A percentile compares a stretch with the other conserved stretches of the same genome.
Conservation (phyloP, 2,888 invertebrate species). For the Heliconius ismenius region DNA sequence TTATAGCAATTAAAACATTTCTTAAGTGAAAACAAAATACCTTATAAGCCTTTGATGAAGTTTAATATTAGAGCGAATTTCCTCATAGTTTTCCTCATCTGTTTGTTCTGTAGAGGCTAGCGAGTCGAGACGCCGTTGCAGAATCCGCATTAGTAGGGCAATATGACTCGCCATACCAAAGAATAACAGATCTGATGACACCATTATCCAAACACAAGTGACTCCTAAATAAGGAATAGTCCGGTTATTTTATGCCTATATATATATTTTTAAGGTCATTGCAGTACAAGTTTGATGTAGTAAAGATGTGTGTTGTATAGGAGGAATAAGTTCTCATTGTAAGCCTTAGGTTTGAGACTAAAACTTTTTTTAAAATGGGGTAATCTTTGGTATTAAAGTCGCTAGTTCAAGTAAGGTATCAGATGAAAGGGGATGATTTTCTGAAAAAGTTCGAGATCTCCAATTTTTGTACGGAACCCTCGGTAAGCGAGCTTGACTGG, state of each 20-base stretch:
- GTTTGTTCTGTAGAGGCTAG: constrained; percentile 52
- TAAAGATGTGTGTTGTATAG: too few species aligned
- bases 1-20: neutral
- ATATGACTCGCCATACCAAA: constrained; percentile 75
- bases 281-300: neutral
- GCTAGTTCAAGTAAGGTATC: too few species aligned
- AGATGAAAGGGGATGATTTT: too few species aligned
- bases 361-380: too few species aligned
- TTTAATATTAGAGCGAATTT: constrained; percentile 65
- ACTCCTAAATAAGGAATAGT: constrained; percentile 37
- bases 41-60: constrained; percentile 72
- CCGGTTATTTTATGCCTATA: neutral
- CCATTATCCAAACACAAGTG: constrained; percentile 46
- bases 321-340: too few species aligned
- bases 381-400: too few species aligned
- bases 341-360: too few species aligned
- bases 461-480: too few species aligned
- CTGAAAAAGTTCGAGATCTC: too few species aligned
- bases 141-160: constrained; percentile 61
- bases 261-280: neutral
- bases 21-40: constrained; percentile 39
- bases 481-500: too few species aligned
- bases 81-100: constrained; percentile 61
- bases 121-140: constrained; percentile 62
- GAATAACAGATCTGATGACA: constrained; percentile 68